A percentile compares a stretch with the other conserved stretches of the same genome.
Evolutionary conservation across 2,113 vertebrate species (phyloP).

Genomic region (Dissostichus mawsoni): DNA sequence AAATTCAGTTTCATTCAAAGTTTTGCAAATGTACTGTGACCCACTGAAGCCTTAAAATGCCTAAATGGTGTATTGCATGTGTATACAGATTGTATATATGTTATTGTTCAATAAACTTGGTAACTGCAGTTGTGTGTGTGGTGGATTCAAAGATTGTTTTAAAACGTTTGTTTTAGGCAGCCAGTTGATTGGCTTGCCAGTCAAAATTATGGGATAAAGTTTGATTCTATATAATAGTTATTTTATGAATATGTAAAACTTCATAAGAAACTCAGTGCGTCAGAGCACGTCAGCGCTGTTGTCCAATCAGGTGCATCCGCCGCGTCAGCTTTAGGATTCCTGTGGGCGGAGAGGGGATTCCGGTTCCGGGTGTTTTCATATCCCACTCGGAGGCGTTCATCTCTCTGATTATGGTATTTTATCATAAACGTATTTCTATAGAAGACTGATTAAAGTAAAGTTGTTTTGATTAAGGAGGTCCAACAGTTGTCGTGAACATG

Average conservation of each 20-base stretch:
- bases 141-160: not conserved
- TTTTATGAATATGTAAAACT: conserved; percentile 1
- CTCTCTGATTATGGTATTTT: conserved; percentile 77
- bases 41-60: not conserved
- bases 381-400: conserved; percentile 60
- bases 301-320: conserved; percentile 67
- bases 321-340: conserved; percentile 58
- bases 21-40: not conserved
- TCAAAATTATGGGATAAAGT: not conserved
- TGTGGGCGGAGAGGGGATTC: conserved; percentile 79
- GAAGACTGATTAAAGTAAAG: conserved; percentile 43
- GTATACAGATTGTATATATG: conserved; percentile 10
- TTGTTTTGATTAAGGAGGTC: not conserved
- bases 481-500: conserved; percentile 78
- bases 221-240: not conserved
- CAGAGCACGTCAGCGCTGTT: conserved; percentile 38
- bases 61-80: not conserved
- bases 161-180: too few relatives aligned
- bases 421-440: conserved; percentile 44
- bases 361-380: conserved; percentile 82
- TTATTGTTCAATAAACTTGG: conserved; percentile 36
- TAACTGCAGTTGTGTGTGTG: not conserved
- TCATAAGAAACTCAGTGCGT: conserved; percentile 13
- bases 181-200: not conserved
- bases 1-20: not conserved